Evolutionary conservation across 2,888 invertebrate species (phyloP), one percentile per base, ranked within the genome.

Genomic region (Acleris laterana): DNA sequence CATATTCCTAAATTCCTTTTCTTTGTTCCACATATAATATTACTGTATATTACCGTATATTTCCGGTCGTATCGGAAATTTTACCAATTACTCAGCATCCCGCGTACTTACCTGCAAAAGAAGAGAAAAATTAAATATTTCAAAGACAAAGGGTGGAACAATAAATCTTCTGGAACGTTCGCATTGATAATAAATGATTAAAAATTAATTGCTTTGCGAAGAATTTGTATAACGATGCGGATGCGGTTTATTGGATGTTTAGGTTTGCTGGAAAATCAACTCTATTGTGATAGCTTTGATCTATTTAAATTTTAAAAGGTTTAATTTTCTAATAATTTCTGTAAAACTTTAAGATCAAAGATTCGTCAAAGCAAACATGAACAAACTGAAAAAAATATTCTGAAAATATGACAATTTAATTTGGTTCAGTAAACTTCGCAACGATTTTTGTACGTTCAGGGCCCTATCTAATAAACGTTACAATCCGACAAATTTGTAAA

Each of bases 21-120:
- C 50, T 57, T 59, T 59, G 32, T 42, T 58, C 57, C 22, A 59
- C 58, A 59, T 59, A 20, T 49, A 16, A 13, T 19, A 42, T 62
- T 62, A 38, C 38, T 38, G 38, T 38, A 38, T 38, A 62, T 49
- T 60, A 59, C 52, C 52, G 49, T 48, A 48, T 56, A 28, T 64
- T 64, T 56, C 49, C 55, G 7, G 20, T 25, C 20, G 52, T 68
- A 63, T 68, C 52, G 63, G 49, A 65, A 53, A 42, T 52, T 38
- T 44, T 59, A 44, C 61, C 49, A 62, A 66, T 58, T 68, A 65
- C 66, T 72, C 72, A 63, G 68, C 60, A 63, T 68, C 46, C 70
- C 76, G 55, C 73, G 71, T 74, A 89, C 89, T 89, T 89, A 89
- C 89, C 89, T 89, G 85, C 19, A 84, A 87, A 78, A 69, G 77